Evolutionary conservation across 2,797 vertebrate species (phyloP), one percentile per base, ranked within the genome.

Genomic region (Malurus splendens): DNA sequence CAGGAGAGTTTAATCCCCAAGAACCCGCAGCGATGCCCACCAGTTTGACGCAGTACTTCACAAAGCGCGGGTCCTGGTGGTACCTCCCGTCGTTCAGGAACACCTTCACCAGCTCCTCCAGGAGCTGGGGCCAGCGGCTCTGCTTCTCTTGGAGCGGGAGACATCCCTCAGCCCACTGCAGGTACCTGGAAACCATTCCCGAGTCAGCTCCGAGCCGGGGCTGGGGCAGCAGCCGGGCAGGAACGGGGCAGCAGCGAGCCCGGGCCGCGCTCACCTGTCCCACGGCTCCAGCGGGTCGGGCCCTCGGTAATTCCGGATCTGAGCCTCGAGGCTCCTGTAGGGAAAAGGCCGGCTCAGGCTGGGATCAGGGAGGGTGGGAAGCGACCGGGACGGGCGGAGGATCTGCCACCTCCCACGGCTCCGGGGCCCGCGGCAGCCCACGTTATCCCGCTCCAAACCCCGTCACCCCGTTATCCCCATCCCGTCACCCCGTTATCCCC

Each of bases 31-130:
- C 52, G 9, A 30, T 7, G 98, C 98, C 94, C 96, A 99, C 99
- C 96, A 97, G 98, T 95, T 92, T 97, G 82, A 99, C 54, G 94
- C 98, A 99, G 96, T 97, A 96, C 82, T 93, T 96, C 19, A 99
- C 93, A 32, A 98, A 99, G 91, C 99, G 95, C 19, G 89, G 38
- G 75, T 99, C 99, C 33, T 98, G 94, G 5, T 97, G 96, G 80
- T 99, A 99, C 68, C 84, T 96, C 83, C 97, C 89, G 4, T 97
- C 96, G 1, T 91, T 56, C 50, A 98, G 39, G 92, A 99, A 99
- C 14, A 41, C 95, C 90, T 97, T 96, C 39, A 99, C 97, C 2
- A 99, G 96, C 10, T 94, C 93, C 75, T 98, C 97, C 36, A 99
- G 95, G 60, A 99, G 97, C 41, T 50, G 45, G 3, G 96, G 95